A percentile compares a stretch with the other conserved stretches of the same genome.
Conservation (phyloP, 2,888 invertebrate species). For the Amphipoea lucens region DNA sequence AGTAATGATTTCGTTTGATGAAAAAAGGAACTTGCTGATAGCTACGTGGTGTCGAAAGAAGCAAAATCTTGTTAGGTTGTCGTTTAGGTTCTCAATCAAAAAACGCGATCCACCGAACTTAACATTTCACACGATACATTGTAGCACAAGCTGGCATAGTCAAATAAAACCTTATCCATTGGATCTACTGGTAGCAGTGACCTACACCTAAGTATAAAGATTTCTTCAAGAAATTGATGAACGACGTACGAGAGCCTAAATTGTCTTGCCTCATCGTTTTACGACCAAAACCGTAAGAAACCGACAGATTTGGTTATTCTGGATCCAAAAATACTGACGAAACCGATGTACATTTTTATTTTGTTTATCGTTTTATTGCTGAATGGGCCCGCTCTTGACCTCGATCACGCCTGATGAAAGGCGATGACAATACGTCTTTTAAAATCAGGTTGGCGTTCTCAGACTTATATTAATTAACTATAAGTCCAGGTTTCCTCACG, state of each 20-base stretch:
- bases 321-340: not conserved
- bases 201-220: not conserved
- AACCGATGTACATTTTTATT: not conserved
- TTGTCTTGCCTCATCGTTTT: not conserved
- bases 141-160: not conserved
- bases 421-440: not conserved
- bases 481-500: not conserved
- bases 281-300: not conserved
- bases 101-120: not conserved
- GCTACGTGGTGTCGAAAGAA: conserved; percentile 27
- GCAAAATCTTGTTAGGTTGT: conserved; percentile 5
- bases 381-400: not conserved
- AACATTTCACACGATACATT: not conserved
- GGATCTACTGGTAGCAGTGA: not conserved
- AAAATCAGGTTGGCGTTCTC: not conserved
- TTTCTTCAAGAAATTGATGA: not conserved
- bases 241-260: not conserved
- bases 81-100: conserved; percentile 1
- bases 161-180: not conserved
- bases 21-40: conserved; percentile 10
- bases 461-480: not conserved
- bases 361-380: not conserved
- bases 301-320: not conserved
- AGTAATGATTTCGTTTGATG: conserved; percentile 14
- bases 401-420: not conserved